These are phyloP conservation scores for Rhopalosiphum padi DNA, from an alignment of 1,140 invertebrate species.

Conservation along the genomic window DNA sequence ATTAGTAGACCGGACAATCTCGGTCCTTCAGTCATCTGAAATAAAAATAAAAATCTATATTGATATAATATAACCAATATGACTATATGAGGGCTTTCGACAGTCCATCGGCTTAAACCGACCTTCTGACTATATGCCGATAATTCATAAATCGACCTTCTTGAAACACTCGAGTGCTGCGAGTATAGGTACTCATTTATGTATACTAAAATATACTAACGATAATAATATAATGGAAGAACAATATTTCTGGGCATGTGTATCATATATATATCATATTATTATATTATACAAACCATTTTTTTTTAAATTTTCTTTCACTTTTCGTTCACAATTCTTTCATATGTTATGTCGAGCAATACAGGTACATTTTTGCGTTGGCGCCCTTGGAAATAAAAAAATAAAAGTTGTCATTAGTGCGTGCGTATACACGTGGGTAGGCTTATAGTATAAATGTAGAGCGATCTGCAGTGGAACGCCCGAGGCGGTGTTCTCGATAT, in stretches of 20 bases:
- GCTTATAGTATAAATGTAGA: conserved; percentile 48
- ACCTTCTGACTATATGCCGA: neutral
- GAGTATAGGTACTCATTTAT: neutral
- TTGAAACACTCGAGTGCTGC: neutral
- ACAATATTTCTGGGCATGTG: neutral
- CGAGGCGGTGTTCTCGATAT: conserved; percentile 50
- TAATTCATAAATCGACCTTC: conserved; percentile 15
- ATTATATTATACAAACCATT: conserved; percentile 41
- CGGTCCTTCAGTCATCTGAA: conserved; percentile 54
- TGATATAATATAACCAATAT: neutral
- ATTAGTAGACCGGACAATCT: conserved; percentile 37
- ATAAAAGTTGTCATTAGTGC: conserved; percentile 51
- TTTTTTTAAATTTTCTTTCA: conserved; percentile 53
- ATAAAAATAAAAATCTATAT: conserved; percentile 21
- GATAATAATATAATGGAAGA: neutral
- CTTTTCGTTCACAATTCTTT: conserved; percentile 40
- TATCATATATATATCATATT: neutral
- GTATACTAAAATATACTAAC: neutral
- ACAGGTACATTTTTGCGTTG: conserved; percentile 49
- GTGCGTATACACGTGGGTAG: conserved; percentile 31
- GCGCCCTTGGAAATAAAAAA: conserved; percentile 51
- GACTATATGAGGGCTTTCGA: neutral
- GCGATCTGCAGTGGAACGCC: neutral
- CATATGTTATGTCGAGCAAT: conserved; percentile 12
- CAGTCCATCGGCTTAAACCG: neutral